Evolutionary conservation across 2,888 invertebrate species (phyloP), one percentile per base, ranked within the genome.

Genomic region (Plagodis dolabraria): DNA sequence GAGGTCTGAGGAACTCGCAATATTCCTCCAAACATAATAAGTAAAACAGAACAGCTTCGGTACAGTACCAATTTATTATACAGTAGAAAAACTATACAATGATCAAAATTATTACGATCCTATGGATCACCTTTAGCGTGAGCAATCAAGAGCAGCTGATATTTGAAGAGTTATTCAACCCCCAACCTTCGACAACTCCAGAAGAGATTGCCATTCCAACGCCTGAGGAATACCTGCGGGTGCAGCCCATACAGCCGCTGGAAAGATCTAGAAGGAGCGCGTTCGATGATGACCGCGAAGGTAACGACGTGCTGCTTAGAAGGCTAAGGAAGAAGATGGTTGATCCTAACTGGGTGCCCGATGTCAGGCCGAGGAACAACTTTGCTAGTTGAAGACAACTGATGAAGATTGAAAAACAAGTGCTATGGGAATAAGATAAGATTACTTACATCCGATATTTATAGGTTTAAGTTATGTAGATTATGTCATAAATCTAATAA

Each of bases 341-440:
- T 8, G 65, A 70, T 51, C 72, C 74, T 0, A 33, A 35, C 52
- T 79, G 79, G 77, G 59, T 63, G 10, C 79, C 76, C 5, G 65
- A 68, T 1, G 71, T 77, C 22, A 47, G 56, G 12, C 54, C 66
- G n/a, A 55, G 74, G 47, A 49, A 56, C 22, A 49, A 52, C 42
- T 33, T 34, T 40, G 35, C 50, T 11, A 11, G 43, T 46, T 51
- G 38, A 49, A 8, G 22, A 7, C 1, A 36, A 42, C 42, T 9
- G 42, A 42, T 36, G 36, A 36, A 36, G 36, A 36, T 36, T 8
- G 22, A 22, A 22, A 22, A 22, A 2, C 22, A 4, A 22, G 22
- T 22, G 22, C 22, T 22, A 22, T 22, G n/a, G n/a, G n/a, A n/a
- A n/a, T n/a, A 2, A 22, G 22, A 22, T 22, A 22, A 22, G 22